These are phyloP conservation scores for Lamellibrachia luymesi DNA, from an alignment of 1,140 invertebrate species.

Conservation along the genomic window DNA sequence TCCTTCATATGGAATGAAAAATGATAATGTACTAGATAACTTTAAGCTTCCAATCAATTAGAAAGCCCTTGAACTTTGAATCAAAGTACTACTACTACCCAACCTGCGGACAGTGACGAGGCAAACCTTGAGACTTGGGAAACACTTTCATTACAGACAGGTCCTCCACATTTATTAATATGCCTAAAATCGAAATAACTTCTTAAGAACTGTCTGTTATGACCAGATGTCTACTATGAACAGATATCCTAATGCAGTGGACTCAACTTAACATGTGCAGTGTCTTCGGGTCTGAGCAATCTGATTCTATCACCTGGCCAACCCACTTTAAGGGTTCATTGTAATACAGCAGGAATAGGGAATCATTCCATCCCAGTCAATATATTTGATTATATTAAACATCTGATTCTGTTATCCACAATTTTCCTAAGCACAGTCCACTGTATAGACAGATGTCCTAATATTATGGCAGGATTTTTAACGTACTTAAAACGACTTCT, in stretches of 20 bases:
- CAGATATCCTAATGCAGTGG: too few relatives aligned
- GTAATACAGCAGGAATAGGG: too few relatives aligned
- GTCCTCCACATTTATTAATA: neutral
- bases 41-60: neutral
- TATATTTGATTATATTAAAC: too few relatives aligned
- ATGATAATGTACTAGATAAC: neutral
- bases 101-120: neutral
- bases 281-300: too few relatives aligned
- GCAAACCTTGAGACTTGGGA: neutral
- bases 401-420: too few relatives aligned
- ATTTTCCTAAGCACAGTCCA: too few relatives aligned
- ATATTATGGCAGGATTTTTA: neutral
- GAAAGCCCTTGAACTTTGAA: neutral
- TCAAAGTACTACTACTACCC: neutral
- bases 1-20: neutral
- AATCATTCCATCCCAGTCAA: too few relatives aligned
- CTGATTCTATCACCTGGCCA: too few relatives aligned
- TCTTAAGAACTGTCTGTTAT: neutral
- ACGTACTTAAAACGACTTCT: neutral
- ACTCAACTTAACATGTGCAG: too few relatives aligned
- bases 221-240: neutral
- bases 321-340: too few relatives aligned
- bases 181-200: neutral
- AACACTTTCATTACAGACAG: neutral
- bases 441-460: neutral